These are phyloP conservation scores for Hyalella azteca DNA, from an alignment of 2,888 invertebrate genomes.

Conservation along the genomic window DNA sequence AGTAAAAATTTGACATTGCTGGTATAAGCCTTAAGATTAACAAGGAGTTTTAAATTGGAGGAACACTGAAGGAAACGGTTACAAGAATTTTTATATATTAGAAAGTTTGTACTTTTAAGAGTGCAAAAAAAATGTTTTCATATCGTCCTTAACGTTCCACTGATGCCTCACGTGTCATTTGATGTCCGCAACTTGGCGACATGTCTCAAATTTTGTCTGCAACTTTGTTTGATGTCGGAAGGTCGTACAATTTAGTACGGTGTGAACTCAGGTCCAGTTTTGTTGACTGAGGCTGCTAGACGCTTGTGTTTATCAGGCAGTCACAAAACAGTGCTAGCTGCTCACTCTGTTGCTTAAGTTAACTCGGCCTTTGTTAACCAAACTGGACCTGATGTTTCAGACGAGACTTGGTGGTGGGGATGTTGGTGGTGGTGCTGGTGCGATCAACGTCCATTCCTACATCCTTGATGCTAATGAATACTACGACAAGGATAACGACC, in stretches of 20 bases:
- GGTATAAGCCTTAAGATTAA: neutral
- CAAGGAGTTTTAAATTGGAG: neutral
- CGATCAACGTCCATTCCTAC: neutral
- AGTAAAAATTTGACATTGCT: too few relatives aligned
- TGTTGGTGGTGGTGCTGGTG: conserved; percentile 19
- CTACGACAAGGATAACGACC: neutral
- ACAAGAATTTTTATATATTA: neutral
- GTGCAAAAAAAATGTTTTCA: neutral
- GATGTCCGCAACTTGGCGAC: too few relatives aligned
- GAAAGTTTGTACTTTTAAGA: neutral
- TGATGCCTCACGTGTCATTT: too few relatives aligned
- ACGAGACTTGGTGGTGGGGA: neutral
- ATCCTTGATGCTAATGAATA: neutral
- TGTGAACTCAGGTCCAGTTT: neutral
- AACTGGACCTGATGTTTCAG: conserved; percentile 14
- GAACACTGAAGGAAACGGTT: neutral
- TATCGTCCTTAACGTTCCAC: too few relatives aligned
- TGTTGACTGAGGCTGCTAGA: neutral
- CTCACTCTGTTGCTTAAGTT: neutral
- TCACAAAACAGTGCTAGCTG: too few relatives aligned
- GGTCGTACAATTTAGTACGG: neutral
- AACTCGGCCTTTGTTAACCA: neutral
- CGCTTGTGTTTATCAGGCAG: neutral
- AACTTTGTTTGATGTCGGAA: neutral
- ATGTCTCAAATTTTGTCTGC: neutral